A percentile compares a stretch with the other conserved stretches of the same genome.
These are phyloP conservation scores for Mythimna albipuncta DNA, from an alignment of 2,888 invertebrate species.

Conservation along the genomic window DNA sequence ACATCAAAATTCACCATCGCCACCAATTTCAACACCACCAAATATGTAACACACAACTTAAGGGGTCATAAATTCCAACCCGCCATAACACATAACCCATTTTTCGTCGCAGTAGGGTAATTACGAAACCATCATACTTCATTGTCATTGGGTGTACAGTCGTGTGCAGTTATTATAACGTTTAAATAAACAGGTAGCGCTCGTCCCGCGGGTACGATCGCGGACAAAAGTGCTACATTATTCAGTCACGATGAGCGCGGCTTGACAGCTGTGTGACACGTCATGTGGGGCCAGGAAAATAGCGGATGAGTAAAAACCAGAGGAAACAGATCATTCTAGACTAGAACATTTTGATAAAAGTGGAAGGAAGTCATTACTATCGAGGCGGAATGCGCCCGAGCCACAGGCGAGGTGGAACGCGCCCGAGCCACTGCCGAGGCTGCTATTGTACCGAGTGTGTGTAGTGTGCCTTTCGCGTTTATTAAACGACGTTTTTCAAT, in stretches of 20 bases:
- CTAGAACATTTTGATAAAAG: too few relatives aligned
- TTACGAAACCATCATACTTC: slow-evolving; percentile 32
- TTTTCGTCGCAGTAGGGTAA: slow-evolving; percentile 33
- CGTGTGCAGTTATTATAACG: slow-evolving; percentile 53
- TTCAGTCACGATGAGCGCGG: slow-evolving; percentile 56
- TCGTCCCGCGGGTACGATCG: slow-evolving; percentile 54
- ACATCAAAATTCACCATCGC: background rate
- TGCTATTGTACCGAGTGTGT: too few relatives aligned
- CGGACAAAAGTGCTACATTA: slow-evolving; percentile 65
- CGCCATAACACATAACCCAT: slow-evolving; percentile 25
- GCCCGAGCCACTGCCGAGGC: too few relatives aligned
- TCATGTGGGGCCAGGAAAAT: slow-evolving; percentile 25
- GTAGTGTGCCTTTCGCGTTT: too few relatives aligned
- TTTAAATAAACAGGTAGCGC: slow-evolving; percentile 56
- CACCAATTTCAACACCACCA: background rate
- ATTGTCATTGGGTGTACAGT: slow-evolving; percentile 42
- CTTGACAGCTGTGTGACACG: slow-evolving; percentile 60
- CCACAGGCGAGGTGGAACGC: too few relatives aligned
- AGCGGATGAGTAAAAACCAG: background rate
- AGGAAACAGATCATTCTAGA: background rate
- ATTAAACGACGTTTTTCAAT: too few relatives aligned
- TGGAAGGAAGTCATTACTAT: too few relatives aligned
- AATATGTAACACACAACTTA: background rate
- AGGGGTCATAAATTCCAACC: slow-evolving; percentile 12
- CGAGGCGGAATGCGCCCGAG: too few relatives aligned